A percentile compares a stretch with the other conserved stretches of the same genome.
Evolutionary conservation across 2,113 vertebrate genomes (phyloP).

Genomic region (Onychostruthus taczanowskii): DNA sequence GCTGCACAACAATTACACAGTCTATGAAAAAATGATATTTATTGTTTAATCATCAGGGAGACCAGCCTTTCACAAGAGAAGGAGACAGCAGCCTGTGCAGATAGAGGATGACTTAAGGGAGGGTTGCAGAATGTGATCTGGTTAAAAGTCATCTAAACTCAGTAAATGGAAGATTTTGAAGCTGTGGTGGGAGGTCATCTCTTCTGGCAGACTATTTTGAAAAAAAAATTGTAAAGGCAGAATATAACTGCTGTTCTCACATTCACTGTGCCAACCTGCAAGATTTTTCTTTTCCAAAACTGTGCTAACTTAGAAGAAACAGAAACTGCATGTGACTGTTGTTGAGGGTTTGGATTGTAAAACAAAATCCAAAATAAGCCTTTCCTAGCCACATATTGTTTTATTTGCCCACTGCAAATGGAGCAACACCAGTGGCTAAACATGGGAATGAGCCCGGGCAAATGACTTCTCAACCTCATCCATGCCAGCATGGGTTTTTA

Average conservation of each 20-base stretch:
- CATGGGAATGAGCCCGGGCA: neutral
- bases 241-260: neutral
- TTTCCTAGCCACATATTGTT: neutral
- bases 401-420: neutral
- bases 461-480: neutral
- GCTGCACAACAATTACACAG: constrained; percentile 60
- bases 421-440: neutral
- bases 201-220: neutral
- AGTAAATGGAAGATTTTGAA: neutral
- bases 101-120: neutral
- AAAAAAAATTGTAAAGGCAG: neutral
- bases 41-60: constrained; percentile 52
- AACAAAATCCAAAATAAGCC: neutral
- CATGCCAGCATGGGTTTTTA: neutral
- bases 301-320: neutral
- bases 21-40: constrained; percentile 36
- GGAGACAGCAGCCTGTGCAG: neutral
- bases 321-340: neutral
- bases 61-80: constrained; percentile 18
- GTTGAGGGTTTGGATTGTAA: neutral
- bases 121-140: neutral
- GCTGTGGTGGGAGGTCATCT: neutral
- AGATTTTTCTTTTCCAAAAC: neutral
- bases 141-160: neutral
- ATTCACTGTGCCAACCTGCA: neutral